Evolutionary conservation across 2,113 vertebrate genomes (phyloP).

Genomic region (Zosterops japonicus): DNA sequence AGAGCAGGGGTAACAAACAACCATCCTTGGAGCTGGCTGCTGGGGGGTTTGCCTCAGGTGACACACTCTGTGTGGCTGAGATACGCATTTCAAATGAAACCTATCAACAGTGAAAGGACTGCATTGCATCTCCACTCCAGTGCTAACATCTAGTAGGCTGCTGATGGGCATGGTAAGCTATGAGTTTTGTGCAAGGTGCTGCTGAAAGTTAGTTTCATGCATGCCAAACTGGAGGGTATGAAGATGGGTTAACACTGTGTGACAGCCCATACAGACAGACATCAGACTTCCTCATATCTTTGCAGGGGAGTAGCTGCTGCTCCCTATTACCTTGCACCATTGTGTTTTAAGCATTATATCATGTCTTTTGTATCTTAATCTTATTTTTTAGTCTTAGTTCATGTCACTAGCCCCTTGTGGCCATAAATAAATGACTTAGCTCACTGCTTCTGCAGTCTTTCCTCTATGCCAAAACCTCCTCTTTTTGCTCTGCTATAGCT

Average conservation of each 20-base stretch:
- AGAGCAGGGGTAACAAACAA: fast-evolving
- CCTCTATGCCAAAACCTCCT: neutral
- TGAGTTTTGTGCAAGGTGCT: neutral
- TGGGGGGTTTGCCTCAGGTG: neutral
- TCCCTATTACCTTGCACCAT: neutral
- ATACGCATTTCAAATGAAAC: neutral
- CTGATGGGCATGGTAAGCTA: neutral
- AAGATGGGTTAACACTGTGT: neutral
- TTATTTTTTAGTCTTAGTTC: neutral
- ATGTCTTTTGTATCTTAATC: neutral
- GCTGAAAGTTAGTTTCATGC: neutral
- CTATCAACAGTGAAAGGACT: neutral
- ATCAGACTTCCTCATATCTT: neutral
- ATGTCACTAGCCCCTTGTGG: neutral
- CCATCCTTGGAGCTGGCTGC: neutral
- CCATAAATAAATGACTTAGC: neutral
- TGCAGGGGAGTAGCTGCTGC: neutral
- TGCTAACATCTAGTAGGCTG: neutral
- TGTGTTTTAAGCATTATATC: neutral
- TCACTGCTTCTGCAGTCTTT: neutral
- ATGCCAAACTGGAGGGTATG: neutral
- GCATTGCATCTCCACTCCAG: neutral
- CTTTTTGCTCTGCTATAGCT: neutral
- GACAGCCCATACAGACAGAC: neutral
- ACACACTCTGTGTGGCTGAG: neutral